phyloP scores from a whole-genome alignment of 2,797 vertebrate genomes.

The Carcharodon carcharias region DNA sequence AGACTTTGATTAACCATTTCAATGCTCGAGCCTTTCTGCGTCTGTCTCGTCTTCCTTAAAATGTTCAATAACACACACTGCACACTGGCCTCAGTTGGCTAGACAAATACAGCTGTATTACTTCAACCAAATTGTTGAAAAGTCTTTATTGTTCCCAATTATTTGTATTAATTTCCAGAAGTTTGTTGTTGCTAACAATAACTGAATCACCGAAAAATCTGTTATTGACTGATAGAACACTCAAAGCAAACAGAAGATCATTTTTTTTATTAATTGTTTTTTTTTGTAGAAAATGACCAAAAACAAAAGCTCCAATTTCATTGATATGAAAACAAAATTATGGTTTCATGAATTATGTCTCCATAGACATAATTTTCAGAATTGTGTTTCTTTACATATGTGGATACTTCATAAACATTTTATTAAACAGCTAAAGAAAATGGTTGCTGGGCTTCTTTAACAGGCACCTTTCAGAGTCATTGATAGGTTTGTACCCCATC shows the following conservation, averaged over 20 bases:
- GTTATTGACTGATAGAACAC: not conserved
- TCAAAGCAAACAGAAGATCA: not conserved
- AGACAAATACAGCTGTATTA: not conserved
- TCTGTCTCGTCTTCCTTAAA: no score
- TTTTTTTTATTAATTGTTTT: not conserved
- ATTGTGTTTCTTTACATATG: not conserved
- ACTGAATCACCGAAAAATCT: not conserved
- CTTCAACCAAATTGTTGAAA: not conserved
- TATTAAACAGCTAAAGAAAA: not conserved
- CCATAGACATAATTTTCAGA: not conserved
- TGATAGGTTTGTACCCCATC: no score
- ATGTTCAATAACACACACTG: no score
- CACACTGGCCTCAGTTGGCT: not conserved
- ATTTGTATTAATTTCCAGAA: not conserved
- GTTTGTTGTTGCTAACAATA: not conserved
- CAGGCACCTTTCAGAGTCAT: no score
- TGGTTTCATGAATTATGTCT: not conserved
- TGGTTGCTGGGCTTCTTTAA: not conserved
- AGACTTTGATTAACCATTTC: slow-evolving; percentile 19
- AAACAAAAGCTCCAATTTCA: not conserved
- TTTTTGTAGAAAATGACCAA: not conserved
- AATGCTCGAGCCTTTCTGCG: not conserved
- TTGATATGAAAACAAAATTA: not conserved
- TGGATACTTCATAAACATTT: not conserved
- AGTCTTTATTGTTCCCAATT: not conserved